Base-by-base conservation (phyloP, 2,888 invertebrate genomes). In the Acanthosepion pharaonis region DNA sequence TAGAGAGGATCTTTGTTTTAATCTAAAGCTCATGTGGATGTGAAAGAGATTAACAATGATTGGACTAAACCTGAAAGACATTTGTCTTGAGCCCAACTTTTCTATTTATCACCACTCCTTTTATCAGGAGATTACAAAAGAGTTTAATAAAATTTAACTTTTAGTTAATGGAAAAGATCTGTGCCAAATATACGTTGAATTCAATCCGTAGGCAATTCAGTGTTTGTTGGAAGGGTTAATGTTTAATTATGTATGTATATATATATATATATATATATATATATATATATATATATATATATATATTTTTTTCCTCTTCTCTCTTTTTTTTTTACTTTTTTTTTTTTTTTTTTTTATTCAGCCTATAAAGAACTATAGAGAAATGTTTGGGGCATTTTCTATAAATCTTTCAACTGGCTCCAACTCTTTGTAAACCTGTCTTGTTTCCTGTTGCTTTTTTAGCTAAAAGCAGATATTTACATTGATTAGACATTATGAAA, bases 181-280 rank as follows among this genome's bases (percentile, higher is more conserved):
- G 78, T 78, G 78, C 78, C 78, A 78, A 78, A 78, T 78, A 78
- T 78, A 78, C 78, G 78, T 78, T 78, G 78, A 78, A 78, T 78
- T 78, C 78, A 78, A 78, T 78, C 78, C 78, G 78, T 78, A 78
- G 78, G 78, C 78, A 78, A 78, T 78, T 33, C 78, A 78, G 78
- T 78, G 78, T 18, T 78, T 78, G 78, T 78, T 78, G 78, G 78
- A 78, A 78, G n/a, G n/a, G 78, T 78, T 78, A 78, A 78, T 78
- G n/a, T n/a, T 78, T 78, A 78, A 78, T 78, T 78, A n/a, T 33
- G 0, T 33, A 33, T 33, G 1, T 33, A 33, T 33, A 33, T 33
- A 33, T 33, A 33, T 33, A 33, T 33, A 33, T 33, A 33, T 33
- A 33, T 33, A 33, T 33, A 33, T 33, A 33, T 33, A 33, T 33